Evolutionary conservation across 2,797 vertebrate species (phyloP).

Genomic region (Pangasius djambal): DNA sequence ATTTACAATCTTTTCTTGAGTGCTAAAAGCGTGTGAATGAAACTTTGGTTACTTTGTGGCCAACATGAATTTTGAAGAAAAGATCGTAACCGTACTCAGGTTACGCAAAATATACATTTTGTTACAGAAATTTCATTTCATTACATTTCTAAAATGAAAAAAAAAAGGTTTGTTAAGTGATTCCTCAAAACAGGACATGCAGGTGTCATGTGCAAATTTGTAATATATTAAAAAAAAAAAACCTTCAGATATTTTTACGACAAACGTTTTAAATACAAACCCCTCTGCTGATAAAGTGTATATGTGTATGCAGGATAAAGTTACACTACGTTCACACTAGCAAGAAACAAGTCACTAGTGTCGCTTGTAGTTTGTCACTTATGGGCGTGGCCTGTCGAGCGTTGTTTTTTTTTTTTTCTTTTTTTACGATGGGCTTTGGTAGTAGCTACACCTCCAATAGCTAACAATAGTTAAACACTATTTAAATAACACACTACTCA

Average conservation of each 20-base stretch:
- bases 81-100: not conserved
- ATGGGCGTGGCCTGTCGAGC: not conserved
- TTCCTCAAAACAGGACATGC: not conserved
- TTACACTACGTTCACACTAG: not conserved
- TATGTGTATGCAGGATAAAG: not conserved
- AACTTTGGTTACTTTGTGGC: not conserved
- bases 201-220: not conserved
- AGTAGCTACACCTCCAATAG: not conserved
- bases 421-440: no score
- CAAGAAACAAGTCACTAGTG: not conserved
- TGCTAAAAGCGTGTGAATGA: not conserved
- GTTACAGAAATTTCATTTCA: no score
- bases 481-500: not conserved
- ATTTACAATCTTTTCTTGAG: not conserved
- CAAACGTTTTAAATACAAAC: not conserved
- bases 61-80: not conserved
- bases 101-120: not conserved
- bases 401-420: not conserved
- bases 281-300: not conserved
- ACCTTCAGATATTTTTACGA: not conserved
- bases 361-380: not conserved
- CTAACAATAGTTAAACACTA: conserved; percentile 3
- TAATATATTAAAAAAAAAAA: not conserved
- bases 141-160: not conserved
- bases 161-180: not conserved